phyloP scores from a whole-genome alignment of 2,888 invertebrate genomes.

The Xestia ashworthii region DNA sequence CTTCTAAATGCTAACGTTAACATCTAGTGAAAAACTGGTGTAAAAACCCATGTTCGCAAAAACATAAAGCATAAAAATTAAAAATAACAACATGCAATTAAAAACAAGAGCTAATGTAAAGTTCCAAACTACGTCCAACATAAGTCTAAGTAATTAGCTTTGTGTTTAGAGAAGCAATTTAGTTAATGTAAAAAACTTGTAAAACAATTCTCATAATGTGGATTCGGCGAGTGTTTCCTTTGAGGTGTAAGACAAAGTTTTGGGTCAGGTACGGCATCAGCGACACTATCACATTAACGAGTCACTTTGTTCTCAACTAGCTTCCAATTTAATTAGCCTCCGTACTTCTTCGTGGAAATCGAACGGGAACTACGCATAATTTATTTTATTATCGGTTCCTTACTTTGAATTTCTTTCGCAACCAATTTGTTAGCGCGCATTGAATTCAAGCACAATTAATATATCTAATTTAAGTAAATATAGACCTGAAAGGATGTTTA shows the following conservation, averaged over 20 bases:
- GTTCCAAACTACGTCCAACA: slow-evolving; percentile 24
- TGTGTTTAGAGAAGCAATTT: slow-evolving; percentile 62
- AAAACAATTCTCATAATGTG: slow-evolving; percentile 74
- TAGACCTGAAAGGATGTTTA: not conserved
- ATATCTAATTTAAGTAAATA: not conserved
- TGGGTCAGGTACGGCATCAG: slow-evolving; percentile 78
- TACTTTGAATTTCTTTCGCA: slow-evolving; percentile 29
- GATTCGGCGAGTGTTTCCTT: slow-evolving; percentile 71
- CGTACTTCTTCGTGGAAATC: slow-evolving; percentile 66
- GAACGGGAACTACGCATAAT: slow-evolving; percentile 45
- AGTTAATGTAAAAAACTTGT: slow-evolving; percentile 71
- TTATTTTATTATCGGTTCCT: slow-evolving; percentile 36
- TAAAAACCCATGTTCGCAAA: not conserved
- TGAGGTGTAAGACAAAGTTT: slow-evolving; percentile 77
- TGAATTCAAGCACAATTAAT: not conserved
- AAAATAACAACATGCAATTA: slow-evolving; percentile 14
- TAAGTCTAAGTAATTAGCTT: slow-evolving; percentile 60
- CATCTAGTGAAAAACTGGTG: not conserved
- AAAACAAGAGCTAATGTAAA: slow-evolving; percentile 21
- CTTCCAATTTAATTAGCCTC: slow-evolving; percentile 81
- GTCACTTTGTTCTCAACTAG: slow-evolving; percentile 79
- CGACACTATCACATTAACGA: slow-evolving; percentile 84
- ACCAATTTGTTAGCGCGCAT: slow-evolving; percentile 16
- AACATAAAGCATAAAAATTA: not conserved
- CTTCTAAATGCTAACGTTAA: not conserved